Evolutionary conservation across 1,140 invertebrate species (phyloP).

Genomic region (Tetranychus cinnabarinus): DNA sequence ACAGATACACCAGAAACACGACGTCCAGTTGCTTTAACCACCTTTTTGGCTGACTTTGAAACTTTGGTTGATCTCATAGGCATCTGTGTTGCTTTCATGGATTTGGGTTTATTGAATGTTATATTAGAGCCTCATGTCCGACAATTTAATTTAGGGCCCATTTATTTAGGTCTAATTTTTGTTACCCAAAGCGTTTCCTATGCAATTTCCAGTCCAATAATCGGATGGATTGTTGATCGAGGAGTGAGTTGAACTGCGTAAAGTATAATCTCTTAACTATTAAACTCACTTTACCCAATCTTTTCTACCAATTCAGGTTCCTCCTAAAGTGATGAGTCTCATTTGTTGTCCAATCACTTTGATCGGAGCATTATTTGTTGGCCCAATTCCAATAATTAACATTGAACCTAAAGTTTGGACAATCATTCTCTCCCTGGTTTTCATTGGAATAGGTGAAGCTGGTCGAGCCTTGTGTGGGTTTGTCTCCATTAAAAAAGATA

Average conservation of each 20-base stretch:
- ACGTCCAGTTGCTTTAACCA: no score
- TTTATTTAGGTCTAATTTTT: conserved; percentile 19
- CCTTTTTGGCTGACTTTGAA: no score
- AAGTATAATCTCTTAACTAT: no score
- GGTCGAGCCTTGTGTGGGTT: no score
- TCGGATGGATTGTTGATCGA: conserved; percentile 18
- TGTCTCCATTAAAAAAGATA: no score
- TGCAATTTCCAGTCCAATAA: conserved; percentile 19
- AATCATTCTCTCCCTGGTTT: no score
- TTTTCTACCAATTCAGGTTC: neutral
- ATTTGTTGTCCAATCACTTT: conserved; percentile 8
- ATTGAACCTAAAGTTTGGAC: neutral
- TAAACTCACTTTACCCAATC: no score
- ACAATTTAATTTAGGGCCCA: conserved; percentile 16
- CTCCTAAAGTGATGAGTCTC: neutral
- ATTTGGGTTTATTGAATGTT: conserved; percentile 42
- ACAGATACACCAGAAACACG: no score
- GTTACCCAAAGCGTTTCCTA: conserved; percentile 18
- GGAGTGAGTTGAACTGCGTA: no score
- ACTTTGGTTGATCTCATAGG: no score
- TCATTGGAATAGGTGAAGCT: no score
- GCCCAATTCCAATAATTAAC: conserved; percentile 10
- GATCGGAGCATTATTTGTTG: conserved; percentile 10
- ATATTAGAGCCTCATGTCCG: conserved; percentile 55
- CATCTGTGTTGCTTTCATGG: neutral